These are phyloP conservation scores for Psittacula cyanocephala DNA, from an alignment of 2,113 vertebrate species.

Conservation along the genomic window DNA sequence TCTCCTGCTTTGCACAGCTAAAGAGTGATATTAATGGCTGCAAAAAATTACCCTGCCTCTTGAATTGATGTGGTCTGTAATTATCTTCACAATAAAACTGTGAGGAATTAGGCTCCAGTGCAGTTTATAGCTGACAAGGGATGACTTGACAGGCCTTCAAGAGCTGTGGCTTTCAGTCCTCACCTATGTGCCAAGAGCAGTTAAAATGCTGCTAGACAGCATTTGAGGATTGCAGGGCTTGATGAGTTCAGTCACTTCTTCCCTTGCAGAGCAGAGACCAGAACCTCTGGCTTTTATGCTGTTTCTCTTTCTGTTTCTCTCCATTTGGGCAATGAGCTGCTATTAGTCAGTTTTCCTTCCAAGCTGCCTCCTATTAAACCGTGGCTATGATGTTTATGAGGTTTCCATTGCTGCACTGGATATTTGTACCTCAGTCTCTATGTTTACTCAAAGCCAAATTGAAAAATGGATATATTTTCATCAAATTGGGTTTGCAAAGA, in stretches of 20 bases:
- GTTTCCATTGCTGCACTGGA: background rate
- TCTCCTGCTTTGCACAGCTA: constrained; percentile 5
- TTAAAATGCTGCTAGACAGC: background rate
- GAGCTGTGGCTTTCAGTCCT: background rate
- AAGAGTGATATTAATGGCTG: background rate
- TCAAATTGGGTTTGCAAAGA: background rate
- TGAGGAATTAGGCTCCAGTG: background rate
- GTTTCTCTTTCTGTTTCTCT: background rate
- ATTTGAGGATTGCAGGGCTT: background rate
- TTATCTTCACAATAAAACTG: constrained; percentile 50
- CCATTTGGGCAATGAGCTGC: background rate
- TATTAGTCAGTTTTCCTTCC: constrained; percentile 35
- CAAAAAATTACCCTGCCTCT: constrained; percentile 15
- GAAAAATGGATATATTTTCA: background rate
- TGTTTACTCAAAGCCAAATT: background rate
- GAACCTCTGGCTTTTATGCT: background rate
- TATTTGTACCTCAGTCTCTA: constrained; percentile 3
- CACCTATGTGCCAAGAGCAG: background rate
- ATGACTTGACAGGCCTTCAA: background rate
- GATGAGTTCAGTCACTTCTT: background rate
- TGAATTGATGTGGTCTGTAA: constrained; percentile 4
- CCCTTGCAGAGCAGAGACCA: background rate
- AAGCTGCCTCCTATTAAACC: background rate
- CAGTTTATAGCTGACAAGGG: background rate
- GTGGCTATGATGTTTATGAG: background rate